Conservation (phyloP, 2,888 invertebrate genomes). For the Nasonovia ribisnigri region DNA sequence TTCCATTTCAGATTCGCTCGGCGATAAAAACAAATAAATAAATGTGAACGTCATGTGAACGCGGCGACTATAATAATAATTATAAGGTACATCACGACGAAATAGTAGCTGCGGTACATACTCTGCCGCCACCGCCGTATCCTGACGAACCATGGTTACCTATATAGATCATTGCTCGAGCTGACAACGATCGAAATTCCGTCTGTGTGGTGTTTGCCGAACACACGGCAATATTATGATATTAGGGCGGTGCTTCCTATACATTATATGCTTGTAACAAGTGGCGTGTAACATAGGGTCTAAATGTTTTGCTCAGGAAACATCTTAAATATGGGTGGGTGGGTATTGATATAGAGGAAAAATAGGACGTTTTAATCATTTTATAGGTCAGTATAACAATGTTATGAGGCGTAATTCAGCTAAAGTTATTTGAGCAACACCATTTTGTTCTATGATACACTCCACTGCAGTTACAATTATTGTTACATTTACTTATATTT, state of each 20-base stretch:
- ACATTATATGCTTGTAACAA: no score
- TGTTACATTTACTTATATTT: no score
- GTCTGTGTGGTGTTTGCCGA: neutral
- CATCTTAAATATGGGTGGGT: no score
- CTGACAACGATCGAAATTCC: neutral
- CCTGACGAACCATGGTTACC: neutral
- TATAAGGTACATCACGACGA: slow-evolving; percentile 4
- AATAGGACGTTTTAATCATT: no score
- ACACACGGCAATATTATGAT: neutral
- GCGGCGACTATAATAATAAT: neutral
- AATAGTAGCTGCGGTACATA: neutral
- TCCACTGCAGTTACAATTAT: no score
- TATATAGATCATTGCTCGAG: neutral
- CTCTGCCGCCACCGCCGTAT: neutral
- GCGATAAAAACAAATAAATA: slow-evolving; percentile 33
- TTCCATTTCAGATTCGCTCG: slow-evolving; percentile 30
- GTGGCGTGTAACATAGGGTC: no score
- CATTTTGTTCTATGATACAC: no score
- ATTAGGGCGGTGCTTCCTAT: neutral
- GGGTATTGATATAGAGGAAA: no score
- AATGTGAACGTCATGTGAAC: neutral
- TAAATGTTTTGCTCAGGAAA: no score
- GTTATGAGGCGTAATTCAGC: no score
- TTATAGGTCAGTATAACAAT: no score
- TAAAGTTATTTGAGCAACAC: no score